Evolutionary conservation across 2,797 vertebrate species (phyloP).

Genomic region (Pteropus rufus): DNA sequence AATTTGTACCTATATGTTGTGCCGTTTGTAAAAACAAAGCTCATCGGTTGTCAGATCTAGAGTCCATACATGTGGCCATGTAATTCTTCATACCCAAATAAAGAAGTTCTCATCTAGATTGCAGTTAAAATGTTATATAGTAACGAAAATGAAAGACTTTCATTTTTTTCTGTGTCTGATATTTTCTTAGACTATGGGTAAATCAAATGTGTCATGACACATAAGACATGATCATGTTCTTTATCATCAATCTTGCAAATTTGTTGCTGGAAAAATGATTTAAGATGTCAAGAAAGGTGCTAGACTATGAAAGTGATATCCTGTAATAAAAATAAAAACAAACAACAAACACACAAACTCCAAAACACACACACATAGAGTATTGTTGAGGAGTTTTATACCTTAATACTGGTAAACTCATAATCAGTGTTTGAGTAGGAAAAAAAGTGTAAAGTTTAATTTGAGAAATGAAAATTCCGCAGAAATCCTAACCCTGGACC

Average conservation of each 20-base stretch:
- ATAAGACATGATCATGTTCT: conserved; percentile 15
- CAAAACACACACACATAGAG: background rate
- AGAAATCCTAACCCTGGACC: background rate
- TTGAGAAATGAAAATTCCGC: background rate
- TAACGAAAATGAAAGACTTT: conserved; percentile 61
- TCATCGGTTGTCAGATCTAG: background rate
- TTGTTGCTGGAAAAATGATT: conserved; percentile 37
- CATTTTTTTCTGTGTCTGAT: conserved; percentile 27
- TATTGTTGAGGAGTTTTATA: conserved; percentile 43
- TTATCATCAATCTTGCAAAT: conserved; percentile 1
- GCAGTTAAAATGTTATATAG: conserved; percentile 51
- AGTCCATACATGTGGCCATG: background rate
- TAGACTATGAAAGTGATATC: background rate
- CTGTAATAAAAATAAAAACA: background rate
- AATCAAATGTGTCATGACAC: conserved; percentile 67
- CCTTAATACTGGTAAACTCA: background rate
- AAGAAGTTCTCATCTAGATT: conserved; percentile 49
- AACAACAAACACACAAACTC: background rate
- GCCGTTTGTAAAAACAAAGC: background rate
- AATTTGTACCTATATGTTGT: background rate
- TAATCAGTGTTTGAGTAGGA: background rate
- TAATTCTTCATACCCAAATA: conserved; percentile 39
- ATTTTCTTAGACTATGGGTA: conserved; percentile 65
- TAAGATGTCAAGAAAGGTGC: background rate
- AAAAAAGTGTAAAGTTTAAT: background rate